A percentile compares a stretch with the other conserved stretches of the same genome.
phyloP scores from a whole-genome alignment of 2,888 invertebrate species.

The Pharmacophagus antenor region DNA sequence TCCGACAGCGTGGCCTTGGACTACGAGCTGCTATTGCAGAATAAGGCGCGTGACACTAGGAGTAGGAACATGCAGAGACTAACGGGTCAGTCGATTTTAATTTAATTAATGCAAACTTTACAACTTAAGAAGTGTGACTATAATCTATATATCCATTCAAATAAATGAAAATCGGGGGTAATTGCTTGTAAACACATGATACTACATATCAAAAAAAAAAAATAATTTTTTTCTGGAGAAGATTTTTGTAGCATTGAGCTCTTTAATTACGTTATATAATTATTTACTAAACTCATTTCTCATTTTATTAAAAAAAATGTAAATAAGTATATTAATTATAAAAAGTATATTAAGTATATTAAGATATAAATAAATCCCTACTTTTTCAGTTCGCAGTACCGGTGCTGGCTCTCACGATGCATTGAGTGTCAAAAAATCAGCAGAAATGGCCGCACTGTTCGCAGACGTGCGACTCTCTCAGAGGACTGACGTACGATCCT shows the following conservation, averaged over 20 bases:
- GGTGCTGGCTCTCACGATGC: slow-evolving; percentile 84
- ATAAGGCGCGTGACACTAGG: slow-evolving; percentile 55
- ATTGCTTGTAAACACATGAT: no score
- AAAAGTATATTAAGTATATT: background rate
- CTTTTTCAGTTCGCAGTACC: slow-evolving; percentile 64
- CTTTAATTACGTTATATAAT: no score
- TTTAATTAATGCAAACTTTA: background rate
- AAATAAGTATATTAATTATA: background rate
- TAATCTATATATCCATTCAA: no score
- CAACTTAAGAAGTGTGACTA: no score
- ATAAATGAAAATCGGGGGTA: no score
- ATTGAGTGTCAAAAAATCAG: slow-evolving; percentile 91
- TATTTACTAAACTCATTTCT: no score
- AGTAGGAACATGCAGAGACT: slow-evolving; percentile 72
- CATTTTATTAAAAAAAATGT: background rate
- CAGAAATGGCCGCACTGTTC: slow-evolving; percentile 93
- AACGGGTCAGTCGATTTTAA: slow-evolving; percentile 51
- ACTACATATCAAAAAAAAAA: no score
- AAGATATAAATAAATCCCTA: background rate
- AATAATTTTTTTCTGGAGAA: no score
- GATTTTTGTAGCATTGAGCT: no score
- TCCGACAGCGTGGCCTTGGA: slow-evolving; percentile 86
- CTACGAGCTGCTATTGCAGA: slow-evolving; percentile 86
- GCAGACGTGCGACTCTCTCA: slow-evolving; percentile 87
- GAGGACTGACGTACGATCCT: slow-evolving; percentile 83